Evolutionary conservation across 64 coral and sea anemone species (phyloP).

Genomic region (Montipora foliosa): DNA sequence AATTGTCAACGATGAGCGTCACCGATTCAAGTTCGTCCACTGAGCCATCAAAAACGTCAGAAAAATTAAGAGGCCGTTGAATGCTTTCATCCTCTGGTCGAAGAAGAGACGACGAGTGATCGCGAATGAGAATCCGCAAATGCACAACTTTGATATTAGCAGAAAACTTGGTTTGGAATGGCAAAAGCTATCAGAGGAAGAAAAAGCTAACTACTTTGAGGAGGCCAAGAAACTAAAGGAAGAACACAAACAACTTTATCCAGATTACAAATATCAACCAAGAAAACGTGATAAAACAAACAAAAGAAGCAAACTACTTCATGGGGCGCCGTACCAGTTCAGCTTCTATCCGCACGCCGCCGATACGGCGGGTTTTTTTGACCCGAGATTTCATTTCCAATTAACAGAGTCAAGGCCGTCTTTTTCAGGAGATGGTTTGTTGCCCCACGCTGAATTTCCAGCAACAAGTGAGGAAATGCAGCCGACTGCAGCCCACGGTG

Average conservation of each 20-base stretch:
- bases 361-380: conserved; percentile 49
- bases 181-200: conserved; percentile 91
- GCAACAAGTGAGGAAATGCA: conserved; percentile 10
- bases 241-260: conserved; percentile 93
- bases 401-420: conserved; percentile 46
- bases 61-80: conserved; percentile 98
- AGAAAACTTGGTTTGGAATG: conserved; percentile 94
- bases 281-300: conserved; percentile 93
- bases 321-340: conserved; percentile 86
- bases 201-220: conserved; percentile 93
- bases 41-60: conserved; percentile 66
- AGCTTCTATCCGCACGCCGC: conserved; percentile 70
- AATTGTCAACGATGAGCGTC: conserved; percentile 45
- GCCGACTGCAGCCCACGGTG: not conserved
- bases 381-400: conserved; percentile 42
- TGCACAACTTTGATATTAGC: conserved; percentile 99
- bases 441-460: not conserved
- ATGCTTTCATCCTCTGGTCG: conserved; percentile 99
- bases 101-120: conserved; percentile 92
- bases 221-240: conserved; percentile 92
- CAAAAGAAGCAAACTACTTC: conserved; percentile 85
- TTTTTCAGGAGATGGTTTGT: not conserved
- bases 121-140: conserved; percentile 95
- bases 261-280: conserved; percentile 98
- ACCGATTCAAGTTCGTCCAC: conserved; percentile 14